Evolutionary conservation across 2,797 vertebrate species (phyloP), one percentile per base, ranked within the genome.

Genomic region (Melopsittacus undulatus): DNA sequence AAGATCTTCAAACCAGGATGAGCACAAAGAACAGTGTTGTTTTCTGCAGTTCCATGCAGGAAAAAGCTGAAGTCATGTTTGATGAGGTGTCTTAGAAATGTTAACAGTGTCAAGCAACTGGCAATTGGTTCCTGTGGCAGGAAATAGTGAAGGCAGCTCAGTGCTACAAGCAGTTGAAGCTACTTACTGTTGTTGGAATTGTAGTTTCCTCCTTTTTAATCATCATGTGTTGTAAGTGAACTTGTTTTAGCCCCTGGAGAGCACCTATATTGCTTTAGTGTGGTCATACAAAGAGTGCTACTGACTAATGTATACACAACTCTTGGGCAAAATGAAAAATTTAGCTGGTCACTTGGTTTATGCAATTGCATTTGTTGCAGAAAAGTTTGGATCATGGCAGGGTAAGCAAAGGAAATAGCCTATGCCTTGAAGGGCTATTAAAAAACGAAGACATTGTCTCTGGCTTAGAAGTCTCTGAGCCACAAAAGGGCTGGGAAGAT

Each of bases 21-120:
- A 83, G 34, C 87, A 92, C 72, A 96, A 93, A 91, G 90, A 95
- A 23, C 59, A 73, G 59, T 63, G 88, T 92, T 89, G 83, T 90
- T 83, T 94, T 93, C 56, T 74, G 64, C 87, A 83, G 61, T 74
- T 87, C 66, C 34, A 10, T 36, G 48, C 72, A 77, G 78, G 83
- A 69, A 92, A 89, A 95, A 61, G 21, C n/a, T 89, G 59, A 54
- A 87, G 80, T 90, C 74, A 27, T 74, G 63, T 75, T 46, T 93
- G 92, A 74, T 92, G 89, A 94, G 42, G 64, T 92, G 83, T 89
- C 90, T 95, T 57, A 87, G 83, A 94, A 91, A 90, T 64, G 36
- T 87, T 85, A 94, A 83, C 81, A 89, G 70, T 74, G 78, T 92
- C 89, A 40, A 85, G 56, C 83, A 90, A 77, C 56, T 85, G 78